phyloP scores from a whole-genome alignment of 2,797 vertebrate genomes.

The Sparidentex hasta region DNA sequence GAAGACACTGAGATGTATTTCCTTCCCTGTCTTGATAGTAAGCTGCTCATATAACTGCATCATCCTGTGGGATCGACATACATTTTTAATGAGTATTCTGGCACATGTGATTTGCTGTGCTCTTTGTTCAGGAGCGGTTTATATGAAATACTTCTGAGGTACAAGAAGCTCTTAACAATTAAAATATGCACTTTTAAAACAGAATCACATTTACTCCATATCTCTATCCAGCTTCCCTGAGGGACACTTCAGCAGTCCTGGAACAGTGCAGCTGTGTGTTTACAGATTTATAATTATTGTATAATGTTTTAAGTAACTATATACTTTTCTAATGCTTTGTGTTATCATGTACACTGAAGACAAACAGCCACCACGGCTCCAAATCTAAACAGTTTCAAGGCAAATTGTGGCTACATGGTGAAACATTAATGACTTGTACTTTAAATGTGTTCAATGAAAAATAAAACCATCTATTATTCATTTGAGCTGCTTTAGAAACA shows the following conservation, averaged over 20 bases:
- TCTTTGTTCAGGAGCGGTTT: constrained; percentile 20
- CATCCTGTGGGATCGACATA: constrained; percentile 28
- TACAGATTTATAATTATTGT: constrained; percentile 2
- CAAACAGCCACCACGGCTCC: neutral
- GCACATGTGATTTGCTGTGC: constrained; percentile 13
- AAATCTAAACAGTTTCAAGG: constrained; percentile 34
- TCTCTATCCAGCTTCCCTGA: neutral
- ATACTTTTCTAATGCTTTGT: neutral
- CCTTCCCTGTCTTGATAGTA: constrained; percentile 8
- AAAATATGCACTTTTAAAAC: constrained; percentile 11
- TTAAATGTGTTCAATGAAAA: constrained; percentile 59
- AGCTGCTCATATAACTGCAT: constrained; percentile 19
- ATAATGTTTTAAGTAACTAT: constrained; percentile 17
- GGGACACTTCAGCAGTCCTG: neutral
- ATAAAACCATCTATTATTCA: constrained; percentile 70
- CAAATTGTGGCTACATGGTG: constrained; percentile 38
- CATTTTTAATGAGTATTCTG: constrained; percentile 46
- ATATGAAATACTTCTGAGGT: constrained; percentile 14
- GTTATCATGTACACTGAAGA: constrained; percentile 11
- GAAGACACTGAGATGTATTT: constrained; percentile 16
- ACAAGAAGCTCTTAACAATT: neutral
- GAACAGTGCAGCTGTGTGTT: neutral
- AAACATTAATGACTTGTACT: constrained; percentile 69
- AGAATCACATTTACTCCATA: neutral
- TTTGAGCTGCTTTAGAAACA: constrained; percentile 37